Conservation (phyloP, 2,113 vertebrate species). For the Salvelinus sp. region DNA sequence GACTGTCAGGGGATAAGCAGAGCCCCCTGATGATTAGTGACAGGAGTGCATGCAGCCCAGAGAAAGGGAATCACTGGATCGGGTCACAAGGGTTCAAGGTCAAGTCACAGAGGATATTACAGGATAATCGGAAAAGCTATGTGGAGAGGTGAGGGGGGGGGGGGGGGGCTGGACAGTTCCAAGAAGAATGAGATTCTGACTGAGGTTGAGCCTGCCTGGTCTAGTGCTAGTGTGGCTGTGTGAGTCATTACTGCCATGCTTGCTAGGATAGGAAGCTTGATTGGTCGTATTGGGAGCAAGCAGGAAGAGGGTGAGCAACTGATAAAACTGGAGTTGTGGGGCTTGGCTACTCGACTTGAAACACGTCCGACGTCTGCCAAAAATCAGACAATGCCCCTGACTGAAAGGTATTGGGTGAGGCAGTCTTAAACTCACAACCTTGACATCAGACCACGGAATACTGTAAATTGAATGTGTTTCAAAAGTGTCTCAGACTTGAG, state of each 20-base stretch:
- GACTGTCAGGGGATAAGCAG: neutral
- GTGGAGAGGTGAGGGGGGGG: conserved; percentile 22
- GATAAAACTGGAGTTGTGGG: conserved; percentile 71
- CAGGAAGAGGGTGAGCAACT: conserved; percentile 74
- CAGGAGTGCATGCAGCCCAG: conserved; percentile 19
- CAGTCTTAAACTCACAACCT: conserved; percentile 43
- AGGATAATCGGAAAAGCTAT: conserved; percentile 59
- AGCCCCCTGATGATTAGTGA: conserved; percentile 31
- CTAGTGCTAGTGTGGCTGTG: conserved; percentile 22
- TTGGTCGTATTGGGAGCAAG: conserved; percentile 61
- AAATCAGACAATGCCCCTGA: conserved; percentile 35
- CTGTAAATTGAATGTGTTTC: neutral
- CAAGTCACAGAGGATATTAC: conserved; percentile 55
- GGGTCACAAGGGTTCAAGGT: conserved; percentile 63
- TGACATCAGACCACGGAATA: conserved; percentile 47
- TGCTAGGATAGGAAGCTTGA: conserved; percentile 65
- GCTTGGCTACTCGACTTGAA: conserved; percentile 34
- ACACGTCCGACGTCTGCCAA: conserved; percentile 41
- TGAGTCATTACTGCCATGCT: conserved; percentile 68
- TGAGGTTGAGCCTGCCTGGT: neutral
- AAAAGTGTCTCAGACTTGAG: conserved; percentile 47
- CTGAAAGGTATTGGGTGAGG: conserved; percentile 71
- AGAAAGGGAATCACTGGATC: conserved; percentile 38
- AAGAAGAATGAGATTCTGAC: conserved; percentile 49
- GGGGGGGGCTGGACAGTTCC: conserved; percentile 49